Evolutionary conservation across 1,140 invertebrate genomes (phyloP).

Genomic region (Penaeus japonicus): DNA sequence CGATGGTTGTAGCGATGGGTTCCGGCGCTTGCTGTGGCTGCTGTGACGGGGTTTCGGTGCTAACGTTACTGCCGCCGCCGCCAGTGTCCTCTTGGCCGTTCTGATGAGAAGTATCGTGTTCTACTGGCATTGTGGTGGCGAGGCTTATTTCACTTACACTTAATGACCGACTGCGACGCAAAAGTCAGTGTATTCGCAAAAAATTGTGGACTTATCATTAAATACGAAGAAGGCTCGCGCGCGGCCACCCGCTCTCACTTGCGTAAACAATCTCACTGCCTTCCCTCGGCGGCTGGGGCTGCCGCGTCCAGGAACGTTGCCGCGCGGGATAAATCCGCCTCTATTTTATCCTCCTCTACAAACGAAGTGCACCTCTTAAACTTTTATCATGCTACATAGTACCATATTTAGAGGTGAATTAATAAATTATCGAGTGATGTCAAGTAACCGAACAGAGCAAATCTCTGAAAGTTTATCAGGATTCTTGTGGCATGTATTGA

Average conservation of each 20-base stretch:
- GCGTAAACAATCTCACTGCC: conserved; percentile 43
- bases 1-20: conserved; percentile 37
- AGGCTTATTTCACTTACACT: conserved; percentile 25
- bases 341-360: not conserved
- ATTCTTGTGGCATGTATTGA: conserved; percentile 43
- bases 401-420: not conserved
- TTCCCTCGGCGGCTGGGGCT: not conserved
- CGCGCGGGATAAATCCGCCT: not conserved
- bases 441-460: not conserved
- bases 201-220: conserved; percentile 30
- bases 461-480: not conserved
- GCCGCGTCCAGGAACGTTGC: not conserved
- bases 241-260: conserved; percentile 31
- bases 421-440: not conserved
- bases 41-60: conserved; percentile 1
- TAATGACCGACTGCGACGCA: not conserved
- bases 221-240: conserved; percentile 22
- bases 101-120: conserved; percentile 37
- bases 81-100: conserved; percentile 35
- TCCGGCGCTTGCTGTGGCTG: conserved; percentile 4
- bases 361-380: not conserved
- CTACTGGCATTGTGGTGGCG: conserved; percentile 35
- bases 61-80: conserved; percentile 15
- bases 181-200: conserved; percentile 16
- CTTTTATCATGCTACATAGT: not conserved